Base-by-base conservation (phyloP, 2,113 vertebrate species). In the Oreochromis niloticus region DNA sequence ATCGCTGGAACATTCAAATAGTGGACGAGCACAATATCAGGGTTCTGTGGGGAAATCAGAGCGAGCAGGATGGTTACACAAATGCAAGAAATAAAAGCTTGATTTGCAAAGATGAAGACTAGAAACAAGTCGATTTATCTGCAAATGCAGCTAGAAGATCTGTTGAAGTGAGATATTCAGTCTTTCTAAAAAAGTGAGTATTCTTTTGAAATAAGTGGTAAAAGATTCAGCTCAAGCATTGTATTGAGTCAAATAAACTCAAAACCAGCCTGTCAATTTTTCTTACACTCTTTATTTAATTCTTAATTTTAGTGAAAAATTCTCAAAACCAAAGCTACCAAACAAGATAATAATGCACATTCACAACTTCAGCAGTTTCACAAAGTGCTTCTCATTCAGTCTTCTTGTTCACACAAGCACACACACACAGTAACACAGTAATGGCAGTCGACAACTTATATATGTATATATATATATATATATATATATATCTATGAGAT, bases 1-100 rank as follows among this genome's bases (percentile, higher is more conserved):
- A 99, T 99, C 96, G 99, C 99, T 1, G 99, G 99, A 68, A 99
- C 99, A 43, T 99, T 99, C 97, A 99, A 97, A 96, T 99, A 99
- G 96, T 99, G 99, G 93, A 99, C 99, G 94, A 99, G 96, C 92
- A 99, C 99, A 2, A 99, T 99, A 94, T 99, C 99, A 57, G 99
- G 99, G 95, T 99, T 99, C 99, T 99, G 94, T 2, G 30, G 89
- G 95, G 92, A 50, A 88, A 57, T 84, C 34, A 80, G n/a, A 83
- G 36, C 63, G 36, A 55, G 11, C 12, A 71, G 61, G 27, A 36
- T 81, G 34, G 89, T 88, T 84, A 87, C 34, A 84, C 2, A 19
- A 79, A 50, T 3, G 41, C 68, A 78, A 34, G 27, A 78, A 34
- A 52, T 52, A 78, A 78, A 52, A n/a, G 17, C 46, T 78, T 34